phyloP scores from a whole-genome alignment of 2,797 vertebrate genomes.

The Anguilla obscura region DNA sequence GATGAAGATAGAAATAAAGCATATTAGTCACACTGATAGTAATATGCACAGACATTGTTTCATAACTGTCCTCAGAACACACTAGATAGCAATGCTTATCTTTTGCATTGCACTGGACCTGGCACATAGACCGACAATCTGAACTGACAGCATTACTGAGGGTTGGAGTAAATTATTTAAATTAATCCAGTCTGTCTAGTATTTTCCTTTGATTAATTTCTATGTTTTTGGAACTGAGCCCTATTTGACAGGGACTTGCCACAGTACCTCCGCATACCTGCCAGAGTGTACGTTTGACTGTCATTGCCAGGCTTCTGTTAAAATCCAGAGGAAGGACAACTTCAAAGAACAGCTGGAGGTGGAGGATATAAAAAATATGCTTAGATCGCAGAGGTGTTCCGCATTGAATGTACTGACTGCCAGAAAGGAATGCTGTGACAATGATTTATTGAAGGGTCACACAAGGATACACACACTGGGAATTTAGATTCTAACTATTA shows the following conservation, averaged over 20 bases:
- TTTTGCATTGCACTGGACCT: neutral
- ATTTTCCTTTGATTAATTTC: neutral
- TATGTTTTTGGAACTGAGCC: neutral
- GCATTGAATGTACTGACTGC: neutral
- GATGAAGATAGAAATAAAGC: neutral
- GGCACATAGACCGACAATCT: neutral
- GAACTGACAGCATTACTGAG: neutral
- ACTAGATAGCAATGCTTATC: neutral
- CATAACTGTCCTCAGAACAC: neutral
- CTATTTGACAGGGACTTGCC: neutral
- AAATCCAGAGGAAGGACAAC: neutral
- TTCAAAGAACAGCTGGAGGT: neutral
- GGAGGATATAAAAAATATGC: neutral
- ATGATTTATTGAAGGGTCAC: neutral
- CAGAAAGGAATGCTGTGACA: neutral
- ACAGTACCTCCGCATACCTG: neutral
- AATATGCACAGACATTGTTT: neutral
- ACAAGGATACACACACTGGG: neutral
- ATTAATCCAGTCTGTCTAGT: neutral
- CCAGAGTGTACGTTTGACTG: neutral
- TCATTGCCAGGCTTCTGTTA: neutral
- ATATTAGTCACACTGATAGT: neutral
- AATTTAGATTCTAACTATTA: neutral
- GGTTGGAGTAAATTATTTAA: neutral
- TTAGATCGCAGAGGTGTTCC: neutral